Evolutionary conservation across 64 coral and sea anemone species (phyloP), one percentile per base, ranked within the genome.

Genomic region (Pocillopora verrucosa): DNA sequence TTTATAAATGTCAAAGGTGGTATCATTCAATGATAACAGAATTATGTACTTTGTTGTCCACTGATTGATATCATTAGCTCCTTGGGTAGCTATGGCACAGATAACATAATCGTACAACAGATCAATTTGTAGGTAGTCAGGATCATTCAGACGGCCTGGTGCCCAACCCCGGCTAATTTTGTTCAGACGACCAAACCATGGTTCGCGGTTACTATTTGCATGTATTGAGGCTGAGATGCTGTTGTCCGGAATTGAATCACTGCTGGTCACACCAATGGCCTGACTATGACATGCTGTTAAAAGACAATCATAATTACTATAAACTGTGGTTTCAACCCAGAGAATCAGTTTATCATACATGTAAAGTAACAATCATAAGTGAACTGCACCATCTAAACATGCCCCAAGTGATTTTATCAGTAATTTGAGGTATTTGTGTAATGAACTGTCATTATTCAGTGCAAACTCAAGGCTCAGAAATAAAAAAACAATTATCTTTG

Each of bases 71-170:
- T 17, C 22, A 9, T 59, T 9, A 15, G 30, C 9, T 65, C 80
- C 80, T 69, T 84, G 80, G 34, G 80, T 84, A 51, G 80, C 80
- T 10, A 84, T 59, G 15, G 80, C 61, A 56, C 80, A 84, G 26
- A 84, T 69, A 37, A 65, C 30, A 17, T 12, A 85, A 0, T 56
- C 63, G 1, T 41, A 20, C 12, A 69, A 16, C 9, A 85, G 63
- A 25, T 72, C 36, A 16, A 85, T 72, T 65, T 85, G 82, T 57
- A 85, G 63, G 61, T 36, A 85, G 82, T 85, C 82, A 25, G 19
- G 69, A n/a, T n/a, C n/a, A n/a, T n/a, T n/a, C n/a, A n/a, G n/a
- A n/a, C n/a, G n/a, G n/a, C n/a, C n/a, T n/a, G 82, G 82, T 69
- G 36, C 67, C 82, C 82, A 85, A 0, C 16, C 60, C 59, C 5